A percentile compares a stretch with the other conserved stretches of the same genome.
Evolutionary conservation across 2,888 invertebrate genomes (phyloP).

Genomic region (Tuta absoluta): DNA sequence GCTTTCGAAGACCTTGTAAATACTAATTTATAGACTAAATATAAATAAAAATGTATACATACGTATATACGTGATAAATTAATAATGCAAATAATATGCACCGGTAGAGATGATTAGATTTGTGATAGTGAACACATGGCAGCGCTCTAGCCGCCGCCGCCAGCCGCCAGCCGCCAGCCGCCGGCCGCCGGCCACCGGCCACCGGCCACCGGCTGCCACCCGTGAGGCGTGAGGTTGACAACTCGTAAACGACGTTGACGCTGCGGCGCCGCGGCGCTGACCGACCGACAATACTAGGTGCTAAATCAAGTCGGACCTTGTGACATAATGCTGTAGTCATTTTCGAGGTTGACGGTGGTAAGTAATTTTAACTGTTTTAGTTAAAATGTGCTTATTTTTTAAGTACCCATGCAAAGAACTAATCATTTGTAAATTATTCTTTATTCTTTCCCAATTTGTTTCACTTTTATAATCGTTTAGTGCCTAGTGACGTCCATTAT

Average conservation of each 20-base stretch:
- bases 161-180: too few species aligned
- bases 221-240: too few species aligned
- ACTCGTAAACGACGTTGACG: constrained; percentile 63
- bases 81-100: constrained; percentile 73
- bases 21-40: constrained; percentile 62
- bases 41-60: constrained; percentile 70
- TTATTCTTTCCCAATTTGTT: constrained; percentile 65
- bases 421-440: constrained; percentile 57
- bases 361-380: constrained; percentile 60
- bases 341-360: constrained; percentile 58
- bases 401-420: constrained; percentile 65
- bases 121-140: constrained; percentile 75
- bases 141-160: constrained; percentile 43
- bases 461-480: constrained; percentile 59
- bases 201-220: too few species aligned
- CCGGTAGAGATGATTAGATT: constrained; percentile 79
- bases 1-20: constrained; percentile 67
- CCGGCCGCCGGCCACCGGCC: too few species aligned
- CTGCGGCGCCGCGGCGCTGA: constrained; percentile 58
- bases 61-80: constrained; percentile 73
- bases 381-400: constrained; percentile 47
- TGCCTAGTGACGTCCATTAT: constrained; percentile 74
- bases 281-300: constrained; percentile 81
- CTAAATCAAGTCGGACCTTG: constrained; percentile 77
- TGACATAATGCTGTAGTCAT: constrained; percentile 72